A percentile compares a stretch with the other conserved stretches of the same genome.
Conservation (phyloP, 2,113 vertebrate species). For the Perccottus glenii region DNA sequence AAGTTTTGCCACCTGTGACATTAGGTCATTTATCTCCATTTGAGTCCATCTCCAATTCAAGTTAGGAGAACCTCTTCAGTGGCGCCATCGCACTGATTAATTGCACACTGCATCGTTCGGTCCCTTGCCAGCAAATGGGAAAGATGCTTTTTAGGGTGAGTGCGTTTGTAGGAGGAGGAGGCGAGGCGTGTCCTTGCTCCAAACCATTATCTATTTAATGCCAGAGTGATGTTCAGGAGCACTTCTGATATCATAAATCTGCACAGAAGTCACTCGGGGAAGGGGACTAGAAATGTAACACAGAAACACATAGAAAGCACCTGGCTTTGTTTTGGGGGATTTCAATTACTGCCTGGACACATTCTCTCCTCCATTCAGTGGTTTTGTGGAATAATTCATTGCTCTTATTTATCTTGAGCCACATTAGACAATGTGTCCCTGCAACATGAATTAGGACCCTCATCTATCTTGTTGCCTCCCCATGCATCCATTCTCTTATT, state of each 20-base stretch:
- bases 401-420: slow-evolving; percentile 28
- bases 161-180: slow-evolving; percentile 13
- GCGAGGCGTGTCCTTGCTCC: slow-evolving; percentile 27
- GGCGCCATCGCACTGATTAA: neutral
- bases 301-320: neutral
- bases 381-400: slow-evolving; percentile 14
- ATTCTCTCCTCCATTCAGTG: neutral
- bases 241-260: slow-evolving; percentile 18
- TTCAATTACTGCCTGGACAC: slow-evolving; percentile 15
- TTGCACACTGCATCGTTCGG: slow-evolving; percentile 17
- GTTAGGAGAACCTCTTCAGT: neutral
- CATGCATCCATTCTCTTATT: slow-evolving; percentile 8
- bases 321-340: slow-evolving; percentile 11
- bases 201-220: slow-evolving; percentile 39
- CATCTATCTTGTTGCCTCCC: slow-evolving; percentile 31
- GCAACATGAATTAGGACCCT: slow-evolving; percentile 39
- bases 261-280: slow-evolving; percentile 16
- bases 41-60: slow-evolving; percentile 1
- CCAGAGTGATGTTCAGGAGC: slow-evolving; percentile 18
- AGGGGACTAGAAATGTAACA: neutral
- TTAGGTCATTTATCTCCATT: neutral
- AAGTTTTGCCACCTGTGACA: neutral
- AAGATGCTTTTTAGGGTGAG: slow-evolving; percentile 25
- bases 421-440: slow-evolving; percentile 37
- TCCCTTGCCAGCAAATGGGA: slow-evolving; percentile 26